Evolutionary conservation across 2,113 vertebrate genomes (phyloP), one percentile per base, ranked within the genome.

Genomic region (Ochotona princeps): DNA sequence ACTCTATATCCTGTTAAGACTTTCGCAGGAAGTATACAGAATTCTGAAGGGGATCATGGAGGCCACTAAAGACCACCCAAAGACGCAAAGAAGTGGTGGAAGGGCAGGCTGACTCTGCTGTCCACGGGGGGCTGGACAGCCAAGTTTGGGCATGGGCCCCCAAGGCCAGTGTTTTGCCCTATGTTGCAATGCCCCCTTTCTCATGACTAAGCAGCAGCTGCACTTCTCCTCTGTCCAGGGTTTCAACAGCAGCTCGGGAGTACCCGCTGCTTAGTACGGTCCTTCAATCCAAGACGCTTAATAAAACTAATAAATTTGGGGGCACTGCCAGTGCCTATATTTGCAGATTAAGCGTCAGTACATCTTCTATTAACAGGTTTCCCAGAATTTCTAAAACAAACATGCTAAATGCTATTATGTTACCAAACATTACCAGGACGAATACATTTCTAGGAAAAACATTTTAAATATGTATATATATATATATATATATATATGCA

Each of bases 391-490:
- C 91, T 85, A 93, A 96, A 89, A 96, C 84, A 57, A 98, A 72
- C 69, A 0, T 80, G 7, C 75, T 89, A 94, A 98, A 99, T 11
- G 35, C 38, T 0, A 97, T 97, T 0, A 96, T 15, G 78, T 98
- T 98, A 78, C 98, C 98, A 80, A 98, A 98, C 60, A 98, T 94
- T 80, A 98, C 97, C 18, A 97, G 89, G 30, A 98, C 92, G 15
- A 97, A 94, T 14, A 98, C 7, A 54, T 75, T 96, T 44, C 28
- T 87, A 94, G 35, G 97, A 97, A 60, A 89, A 84, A 92, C 15
- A 85, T 90, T 17, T 93, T 49, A 91, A n/a, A n/a, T n/a, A n/a
- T n/a, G n/a, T n/a, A n/a, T n/a, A n/a, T n/a, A n/a, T n/a, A n/a
- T n/a, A n/a, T n/a, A n/a, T n/a, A n/a, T n/a, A n/a, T n/a, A n/a